phyloP scores from a whole-genome alignment of 2,113 vertebrate species.

The Ancistrus triradiatus region DNA sequence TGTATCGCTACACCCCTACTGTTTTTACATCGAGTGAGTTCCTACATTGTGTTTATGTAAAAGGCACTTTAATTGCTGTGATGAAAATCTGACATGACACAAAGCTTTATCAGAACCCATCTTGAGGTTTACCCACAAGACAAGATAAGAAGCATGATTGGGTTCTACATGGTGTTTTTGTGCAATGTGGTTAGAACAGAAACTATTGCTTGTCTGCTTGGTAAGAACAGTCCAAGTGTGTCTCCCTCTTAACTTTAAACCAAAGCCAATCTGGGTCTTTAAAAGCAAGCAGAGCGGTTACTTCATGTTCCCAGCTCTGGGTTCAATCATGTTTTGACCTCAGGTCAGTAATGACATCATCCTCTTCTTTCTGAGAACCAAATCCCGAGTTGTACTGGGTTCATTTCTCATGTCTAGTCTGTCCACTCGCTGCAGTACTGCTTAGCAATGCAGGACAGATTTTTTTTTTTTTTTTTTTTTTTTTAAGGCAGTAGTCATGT shows the following conservation, averaged over 20 bases:
- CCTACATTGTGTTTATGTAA: too few species aligned
- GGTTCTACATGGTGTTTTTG: neutral
- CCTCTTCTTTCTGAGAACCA: conserved; percentile 43
- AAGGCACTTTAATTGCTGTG: too few species aligned
- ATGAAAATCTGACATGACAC: too few species aligned
- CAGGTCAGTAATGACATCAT: conserved; percentile 61
- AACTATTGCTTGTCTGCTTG: conserved; percentile 26
- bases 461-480: too few species aligned
- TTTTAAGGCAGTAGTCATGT: conserved; percentile 38
- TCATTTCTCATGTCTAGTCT: conserved; percentile 45
- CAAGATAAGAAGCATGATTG: too few species aligned
- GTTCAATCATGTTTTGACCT: conserved; percentile 53
- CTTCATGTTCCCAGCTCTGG: conserved; percentile 41
- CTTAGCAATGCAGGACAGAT: too few species aligned
- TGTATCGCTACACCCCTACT: too few species aligned
- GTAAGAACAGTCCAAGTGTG: conserved; percentile 31
- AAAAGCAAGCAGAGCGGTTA: conserved; percentile 18
- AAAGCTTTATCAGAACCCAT: too few species aligned
- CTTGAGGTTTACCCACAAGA: too few species aligned
- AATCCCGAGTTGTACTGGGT: conserved; percentile 40
- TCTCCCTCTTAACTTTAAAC: conserved; percentile 20
- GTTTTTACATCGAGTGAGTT: too few species aligned
- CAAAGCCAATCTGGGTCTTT: conserved; percentile 22
- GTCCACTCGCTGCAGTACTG: conserved; percentile 15
- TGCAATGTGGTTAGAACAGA: neutral